phyloP scores from a whole-genome alignment of 2,797 vertebrate genomes.

The Crypturellus tataupa region DNA sequence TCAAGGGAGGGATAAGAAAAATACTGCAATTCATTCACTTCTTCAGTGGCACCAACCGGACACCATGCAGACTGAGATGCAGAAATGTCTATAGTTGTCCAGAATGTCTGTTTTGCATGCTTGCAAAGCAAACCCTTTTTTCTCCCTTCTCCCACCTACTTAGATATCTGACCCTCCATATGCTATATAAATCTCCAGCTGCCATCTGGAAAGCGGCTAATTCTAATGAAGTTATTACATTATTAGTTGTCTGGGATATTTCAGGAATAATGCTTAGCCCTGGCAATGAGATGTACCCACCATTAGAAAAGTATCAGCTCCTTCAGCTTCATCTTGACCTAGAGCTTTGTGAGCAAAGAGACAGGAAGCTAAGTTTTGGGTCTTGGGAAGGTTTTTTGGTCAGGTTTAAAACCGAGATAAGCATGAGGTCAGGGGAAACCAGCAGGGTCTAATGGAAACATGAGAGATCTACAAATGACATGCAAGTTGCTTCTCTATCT shows the following conservation, averaged over 20 bases:
- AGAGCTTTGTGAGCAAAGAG: not conserved
- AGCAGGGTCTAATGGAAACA: not conserved
- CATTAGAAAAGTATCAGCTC: not conserved
- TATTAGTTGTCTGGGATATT: not conserved
- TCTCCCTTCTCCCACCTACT: not conserved
- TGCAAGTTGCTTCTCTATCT: not conserved
- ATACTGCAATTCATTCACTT: not conserved
- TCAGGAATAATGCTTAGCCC: not conserved
- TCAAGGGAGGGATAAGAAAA: not conserved
- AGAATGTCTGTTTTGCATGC: not conserved
- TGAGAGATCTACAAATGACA: not conserved
- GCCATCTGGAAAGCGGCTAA: not conserved
- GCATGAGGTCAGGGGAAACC: not conserved
- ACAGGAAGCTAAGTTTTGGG: not conserved
- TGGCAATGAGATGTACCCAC: not conserved
- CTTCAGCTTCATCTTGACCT: not conserved
- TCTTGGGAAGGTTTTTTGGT: not conserved
- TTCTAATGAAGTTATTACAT: not conserved
- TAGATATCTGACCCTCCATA: not conserved
- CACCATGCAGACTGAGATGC: not conserved
- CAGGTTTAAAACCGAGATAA: not conserved
- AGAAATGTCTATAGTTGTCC: not conserved
- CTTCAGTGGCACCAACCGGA: not conserved
- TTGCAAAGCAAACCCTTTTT: not conserved
- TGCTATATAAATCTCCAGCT: rapidly evolving